Conservation (phyloP, 2,113 vertebrate genomes). For the Cepphus grylle region DNA sequence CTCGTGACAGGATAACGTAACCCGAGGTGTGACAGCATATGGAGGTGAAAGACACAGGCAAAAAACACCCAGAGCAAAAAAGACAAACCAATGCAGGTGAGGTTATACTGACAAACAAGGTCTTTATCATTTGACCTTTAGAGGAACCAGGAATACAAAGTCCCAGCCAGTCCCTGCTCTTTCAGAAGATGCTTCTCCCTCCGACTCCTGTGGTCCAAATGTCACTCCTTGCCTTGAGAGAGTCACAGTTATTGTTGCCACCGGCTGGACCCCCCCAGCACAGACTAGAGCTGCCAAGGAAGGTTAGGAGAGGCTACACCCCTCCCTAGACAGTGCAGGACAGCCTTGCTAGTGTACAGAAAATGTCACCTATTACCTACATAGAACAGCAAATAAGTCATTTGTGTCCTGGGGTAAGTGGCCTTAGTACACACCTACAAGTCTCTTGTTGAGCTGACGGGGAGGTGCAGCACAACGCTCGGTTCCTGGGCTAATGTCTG, state of each 20-base stretch:
- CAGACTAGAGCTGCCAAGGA: background rate
- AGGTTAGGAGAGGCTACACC: background rate
- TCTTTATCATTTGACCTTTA: accelerated
- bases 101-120: background rate
- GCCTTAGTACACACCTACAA: background rate
- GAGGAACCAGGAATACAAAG: background rate
- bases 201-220: accelerated
- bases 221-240: background rate
- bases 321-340: background rate
- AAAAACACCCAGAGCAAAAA: background rate
- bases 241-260: background rate
- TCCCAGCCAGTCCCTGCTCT: background rate
- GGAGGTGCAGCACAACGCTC: background rate
- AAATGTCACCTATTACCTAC: background rate
- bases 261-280: background rate
- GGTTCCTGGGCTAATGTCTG: background rate
- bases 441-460: background rate
- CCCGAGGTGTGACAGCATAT: accelerated
- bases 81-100: background rate
- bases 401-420: background rate
- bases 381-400: background rate
- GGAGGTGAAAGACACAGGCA: accelerated
- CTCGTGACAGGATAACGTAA: accelerated
- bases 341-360: accelerated
- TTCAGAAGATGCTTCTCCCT: background rate